Evolutionary conservation across 2,888 invertebrate genomes (phyloP), one percentile per base, ranked within the genome.

Genomic region (Dasysyrphus tricinctus): DNA sequence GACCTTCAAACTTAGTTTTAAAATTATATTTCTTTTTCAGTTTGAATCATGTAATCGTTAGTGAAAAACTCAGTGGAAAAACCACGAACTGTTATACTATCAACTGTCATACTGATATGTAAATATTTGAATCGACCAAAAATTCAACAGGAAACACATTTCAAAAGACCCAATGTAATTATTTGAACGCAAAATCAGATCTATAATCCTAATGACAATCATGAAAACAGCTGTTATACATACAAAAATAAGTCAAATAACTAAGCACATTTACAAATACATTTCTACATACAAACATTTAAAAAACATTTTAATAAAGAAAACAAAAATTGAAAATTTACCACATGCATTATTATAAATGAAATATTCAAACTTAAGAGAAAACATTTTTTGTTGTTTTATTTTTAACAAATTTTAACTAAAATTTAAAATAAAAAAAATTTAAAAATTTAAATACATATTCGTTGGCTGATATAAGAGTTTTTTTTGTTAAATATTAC

Each of bases 381-480:
- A 16, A 73, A 63, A 80, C 19, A 72, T 44, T 61, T 39, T n/a
- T n/a, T n/a, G n/a, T 24, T 7, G 37, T 32, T 32, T 49, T 32
- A 6, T 34, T 16, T 24, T 34, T 32, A 49, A 49, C 47, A 67
- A 67, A 14, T 56, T 61, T 37, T 39, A 12, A 67, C 37, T 34
- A 19, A 69, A 54, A 54, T 24, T 24, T 24, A 1, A 12, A 11
- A 3, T 29, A 37, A 65, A 49, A 1, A 24, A 39, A 49, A 49
- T n/a, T 29, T 4, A 51, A 51, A 47, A 42, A 51, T 59, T 81
- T 73, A 49, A 51, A 82, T 69, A 81, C 19, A 61, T 81, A 67
- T 86, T 86, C 86, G 86, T 82, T 86, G 85, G 81, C 63, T 85
- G 78, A 86, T 82, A 78, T 54, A 78, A 78, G 74, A 75, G 54